phyloP scores from a whole-genome alignment of 2,797 vertebrate genomes.

The Cyclopterus lumpus region DNA sequence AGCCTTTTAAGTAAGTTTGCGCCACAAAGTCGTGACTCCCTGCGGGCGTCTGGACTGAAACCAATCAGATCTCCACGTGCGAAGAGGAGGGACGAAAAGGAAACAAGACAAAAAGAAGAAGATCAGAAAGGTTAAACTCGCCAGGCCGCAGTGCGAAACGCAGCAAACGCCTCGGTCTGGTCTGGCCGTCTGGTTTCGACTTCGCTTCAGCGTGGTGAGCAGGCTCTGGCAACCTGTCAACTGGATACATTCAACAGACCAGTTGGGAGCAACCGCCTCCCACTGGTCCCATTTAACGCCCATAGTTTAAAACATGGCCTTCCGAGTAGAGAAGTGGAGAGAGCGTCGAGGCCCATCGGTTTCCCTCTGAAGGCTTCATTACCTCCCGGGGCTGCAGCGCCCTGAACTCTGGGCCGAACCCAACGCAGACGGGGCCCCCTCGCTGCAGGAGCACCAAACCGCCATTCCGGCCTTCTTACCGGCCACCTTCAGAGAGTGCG shows the following conservation, averaged over 20 bases:
- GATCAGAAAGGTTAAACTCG: neutral
- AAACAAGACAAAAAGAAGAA: neutral
- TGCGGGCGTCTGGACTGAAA: neutral
- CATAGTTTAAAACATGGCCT: slow-evolving; percentile 5
- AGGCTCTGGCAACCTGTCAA: neutral
- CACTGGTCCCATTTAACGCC: slow-evolving; percentile 21
- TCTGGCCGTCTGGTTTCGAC: neutral
- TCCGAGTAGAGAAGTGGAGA: neutral
- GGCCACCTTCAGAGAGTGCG: neutral
- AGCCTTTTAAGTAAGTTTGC: neutral
- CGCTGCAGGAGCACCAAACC: neutral
- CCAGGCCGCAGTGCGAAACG: neutral
- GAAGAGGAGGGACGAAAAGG: neutral
- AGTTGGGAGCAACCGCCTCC: neutral
- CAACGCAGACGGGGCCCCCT: neutral
- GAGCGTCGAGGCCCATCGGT: neutral
- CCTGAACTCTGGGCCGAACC: neutral
- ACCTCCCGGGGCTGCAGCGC: neutral
- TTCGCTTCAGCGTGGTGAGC: no score
- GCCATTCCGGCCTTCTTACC: neutral
- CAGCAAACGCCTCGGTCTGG: neutral
- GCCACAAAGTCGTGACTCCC: neutral
- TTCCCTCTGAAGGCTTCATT: neutral
- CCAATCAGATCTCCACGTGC: neutral
- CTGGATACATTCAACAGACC: neutral